These are phyloP conservation scores for Rhincodon typus DNA, from an alignment of 2,797 vertebrate species.

Conservation along the genomic window DNA sequence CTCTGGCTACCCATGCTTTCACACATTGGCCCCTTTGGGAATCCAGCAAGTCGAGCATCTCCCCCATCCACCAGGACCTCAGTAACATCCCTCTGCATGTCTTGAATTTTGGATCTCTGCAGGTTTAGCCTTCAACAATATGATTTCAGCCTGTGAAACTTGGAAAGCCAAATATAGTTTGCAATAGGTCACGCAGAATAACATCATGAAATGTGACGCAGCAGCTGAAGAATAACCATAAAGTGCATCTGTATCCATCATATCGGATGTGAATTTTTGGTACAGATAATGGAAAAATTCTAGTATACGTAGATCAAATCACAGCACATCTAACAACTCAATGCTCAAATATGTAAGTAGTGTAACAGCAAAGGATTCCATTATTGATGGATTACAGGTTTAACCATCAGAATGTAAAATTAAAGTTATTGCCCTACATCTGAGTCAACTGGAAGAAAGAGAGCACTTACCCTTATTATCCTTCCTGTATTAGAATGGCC, in stretches of 20 bases:
- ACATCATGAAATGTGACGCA: no score
- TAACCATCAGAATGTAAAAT: not conserved
- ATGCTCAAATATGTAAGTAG: not conserved
- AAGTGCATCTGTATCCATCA: not conserved
- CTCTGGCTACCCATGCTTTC: not conserved
- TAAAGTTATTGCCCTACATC: not conserved
- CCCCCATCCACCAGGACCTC: not conserved
- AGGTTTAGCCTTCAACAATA: not conserved
- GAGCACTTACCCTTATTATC: not conserved
- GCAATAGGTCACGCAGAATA: not conserved
- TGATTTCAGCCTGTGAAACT: not conserved
- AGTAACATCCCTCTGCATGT: not conserved
- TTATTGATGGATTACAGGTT: not conserved
- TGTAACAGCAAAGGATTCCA: not conserved
- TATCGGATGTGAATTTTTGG: not conserved
- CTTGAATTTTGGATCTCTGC: not conserved
- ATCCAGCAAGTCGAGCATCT: not conserved
- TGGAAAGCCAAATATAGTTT: not conserved
- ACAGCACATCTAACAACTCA: not conserved
- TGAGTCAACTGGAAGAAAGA: not conserved
- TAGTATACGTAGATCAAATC: not conserved
- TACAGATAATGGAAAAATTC: not conserved
- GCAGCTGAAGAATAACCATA: not conserved
- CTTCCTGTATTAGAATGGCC: not conserved
- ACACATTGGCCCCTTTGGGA: no score